Evolutionary conservation across 2,888 invertebrate species (phyloP).

Genomic region (Plutella xylostella): DNA sequence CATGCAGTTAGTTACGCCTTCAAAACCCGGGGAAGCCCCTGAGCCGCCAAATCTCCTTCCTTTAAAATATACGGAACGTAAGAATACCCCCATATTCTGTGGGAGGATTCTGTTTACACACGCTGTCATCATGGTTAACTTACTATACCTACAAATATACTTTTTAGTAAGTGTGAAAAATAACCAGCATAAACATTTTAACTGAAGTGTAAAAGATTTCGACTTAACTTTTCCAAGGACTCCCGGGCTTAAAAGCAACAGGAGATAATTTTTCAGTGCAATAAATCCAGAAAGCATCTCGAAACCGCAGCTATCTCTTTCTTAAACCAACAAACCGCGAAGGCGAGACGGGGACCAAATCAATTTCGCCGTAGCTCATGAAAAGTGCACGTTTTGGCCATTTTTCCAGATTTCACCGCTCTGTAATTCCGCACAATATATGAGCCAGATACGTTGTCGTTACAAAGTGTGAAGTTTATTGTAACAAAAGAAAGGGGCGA

Average conservation of each 20-base stretch:
- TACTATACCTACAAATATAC: too few relatives aligned
- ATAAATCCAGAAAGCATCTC: too few relatives aligned
- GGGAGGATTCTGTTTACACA: background rate
- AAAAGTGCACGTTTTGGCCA: slow-evolving; percentile 20
- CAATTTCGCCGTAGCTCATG: slow-evolving; percentile 5
- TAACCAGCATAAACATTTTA: too few relatives aligned
- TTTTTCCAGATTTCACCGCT: slow-evolving; percentile 19
- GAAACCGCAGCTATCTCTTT: too few relatives aligned
- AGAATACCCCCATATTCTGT: background rate
- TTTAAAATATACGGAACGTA: slow-evolving; percentile 34
- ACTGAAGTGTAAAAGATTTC: too few relatives aligned
- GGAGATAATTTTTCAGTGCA: too few relatives aligned
- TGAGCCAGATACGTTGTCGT: slow-evolving; percentile 1
- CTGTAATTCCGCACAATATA: slow-evolving; percentile 18
- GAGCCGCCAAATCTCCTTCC: slow-evolving; percentile 39
- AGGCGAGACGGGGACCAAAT: too few relatives aligned
- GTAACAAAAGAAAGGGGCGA: slow-evolving; percentile 1
- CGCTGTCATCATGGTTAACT: too few relatives aligned
- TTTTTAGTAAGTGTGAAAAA: too few relatives aligned
- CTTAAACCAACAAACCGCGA: background rate
- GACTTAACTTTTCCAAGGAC: too few relatives aligned
- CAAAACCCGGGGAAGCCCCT: slow-evolving; percentile 38
- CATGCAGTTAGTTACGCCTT: slow-evolving; percentile 47
- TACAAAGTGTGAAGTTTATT: slow-evolving; percentile 7
- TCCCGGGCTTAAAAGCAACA: too few relatives aligned